Evolutionary conservation across 2,113 vertebrate species (phyloP).

Genomic region (Salvelinus alpinus): DNA sequence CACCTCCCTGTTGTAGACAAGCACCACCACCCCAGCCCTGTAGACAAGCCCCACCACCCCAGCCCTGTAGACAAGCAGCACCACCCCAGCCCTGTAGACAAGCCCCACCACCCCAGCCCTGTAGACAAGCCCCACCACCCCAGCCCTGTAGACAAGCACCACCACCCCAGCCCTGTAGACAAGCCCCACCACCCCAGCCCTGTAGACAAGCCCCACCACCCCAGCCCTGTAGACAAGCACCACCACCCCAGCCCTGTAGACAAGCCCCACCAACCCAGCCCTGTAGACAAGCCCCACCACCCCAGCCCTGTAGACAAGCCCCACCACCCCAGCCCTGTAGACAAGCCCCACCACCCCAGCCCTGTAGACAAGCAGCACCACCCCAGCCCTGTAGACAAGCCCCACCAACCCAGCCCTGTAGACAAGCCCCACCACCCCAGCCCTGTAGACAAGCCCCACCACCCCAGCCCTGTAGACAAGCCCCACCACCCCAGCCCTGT

Average conservation of each 20-base stretch:
- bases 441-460: constrained; percentile 65
- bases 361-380: constrained; percentile 65
- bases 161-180: constrained; percentile 49
- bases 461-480: constrained; percentile 65
- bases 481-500: no score
- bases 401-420: constrained; percentile 27
- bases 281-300: constrained; percentile 64
- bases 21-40: constrained; percentile 41
- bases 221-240: constrained; percentile 67
- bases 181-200: constrained; percentile 59
- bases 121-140: constrained; percentile 64
- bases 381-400: constrained; percentile 68
- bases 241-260: constrained; percentile 52
- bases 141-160: constrained; percentile 67
- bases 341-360: constrained; percentile 60
- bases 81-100: constrained; percentile 57
- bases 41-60: constrained; percentile 64
- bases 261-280: constrained; percentile 58
- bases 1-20: constrained; percentile 34
- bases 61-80: constrained; percentile 66
- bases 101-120: constrained; percentile 50
- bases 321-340: constrained; percentile 40
- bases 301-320: constrained; percentile 67
- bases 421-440: constrained; percentile 64
- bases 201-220: constrained; percentile 64